phyloP scores from a whole-genome alignment of 1,140 invertebrate species.

The Drosophila rufa region DNA sequence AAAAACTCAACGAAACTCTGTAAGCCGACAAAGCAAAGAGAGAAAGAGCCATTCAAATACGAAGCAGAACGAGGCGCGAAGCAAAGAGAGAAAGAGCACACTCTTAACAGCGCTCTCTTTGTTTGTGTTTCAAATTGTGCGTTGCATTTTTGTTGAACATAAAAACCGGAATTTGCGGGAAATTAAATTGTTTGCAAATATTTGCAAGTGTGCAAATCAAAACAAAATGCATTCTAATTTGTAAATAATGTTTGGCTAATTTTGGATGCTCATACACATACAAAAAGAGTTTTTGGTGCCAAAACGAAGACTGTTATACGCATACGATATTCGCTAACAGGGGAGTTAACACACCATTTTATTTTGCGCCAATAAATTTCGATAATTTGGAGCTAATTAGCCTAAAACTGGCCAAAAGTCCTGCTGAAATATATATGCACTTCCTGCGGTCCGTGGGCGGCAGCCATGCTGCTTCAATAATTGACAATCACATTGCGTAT shows the following conservation, averaged over 20 bases:
- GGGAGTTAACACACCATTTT: background rate
- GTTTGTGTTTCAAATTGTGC: slow-evolving; percentile 11
- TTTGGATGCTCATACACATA: background rate
- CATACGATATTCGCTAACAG: slow-evolving; percentile 39
- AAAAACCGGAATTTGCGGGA: slow-evolving; percentile 17
- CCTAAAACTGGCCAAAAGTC: slow-evolving; percentile 49
- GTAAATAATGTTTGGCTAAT: background rate
- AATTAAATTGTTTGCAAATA: slow-evolving; percentile 16
- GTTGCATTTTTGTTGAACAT: slow-evolving; percentile 12
- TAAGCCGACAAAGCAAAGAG: background rate
- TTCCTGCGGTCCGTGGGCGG: slow-evolving; percentile 30
- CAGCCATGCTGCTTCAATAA: slow-evolving; percentile 34
- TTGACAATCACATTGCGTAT: slow-evolving; percentile 59
- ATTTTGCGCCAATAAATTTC: slow-evolving; percentile 27
- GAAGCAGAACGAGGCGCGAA: background rate
- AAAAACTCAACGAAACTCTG: slow-evolving; percentile 34
- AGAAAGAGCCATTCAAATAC: background rate
- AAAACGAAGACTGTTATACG: slow-evolving; percentile 5
- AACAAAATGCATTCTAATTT: background rate
- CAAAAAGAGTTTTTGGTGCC: background rate
- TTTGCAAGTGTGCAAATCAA: slow-evolving; percentile 5
- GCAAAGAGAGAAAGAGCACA: background rate
- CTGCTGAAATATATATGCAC: slow-evolving; percentile 49
- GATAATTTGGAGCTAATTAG: slow-evolving; percentile 52
- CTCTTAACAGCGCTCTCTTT: slow-evolving; percentile 4